A percentile compares a stretch with the other conserved stretches of the same genome.
These are phyloP conservation scores for Drosophila phalerata DNA, from an alignment of 2,888 invertebrate species.

Conservation along the genomic window DNA sequence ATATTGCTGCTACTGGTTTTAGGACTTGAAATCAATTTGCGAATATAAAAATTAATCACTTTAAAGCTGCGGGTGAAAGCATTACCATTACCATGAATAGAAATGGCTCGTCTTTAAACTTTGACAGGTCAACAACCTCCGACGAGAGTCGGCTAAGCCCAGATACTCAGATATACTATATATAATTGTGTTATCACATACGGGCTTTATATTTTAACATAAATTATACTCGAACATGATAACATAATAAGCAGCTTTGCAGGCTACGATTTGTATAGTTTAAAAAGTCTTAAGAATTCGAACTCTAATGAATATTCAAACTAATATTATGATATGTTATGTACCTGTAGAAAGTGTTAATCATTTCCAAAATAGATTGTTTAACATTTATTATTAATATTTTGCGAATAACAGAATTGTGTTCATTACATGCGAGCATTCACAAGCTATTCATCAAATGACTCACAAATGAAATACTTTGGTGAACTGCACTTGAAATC, in stretches of 20 bases:
- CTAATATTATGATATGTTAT: neutral
- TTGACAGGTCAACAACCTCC: conserved; percentile 31
- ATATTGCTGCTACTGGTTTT: conserved; percentile 65
- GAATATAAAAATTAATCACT: conserved; percentile 52
- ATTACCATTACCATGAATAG: conserved; percentile 39
- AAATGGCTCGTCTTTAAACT: conserved; percentile 11
- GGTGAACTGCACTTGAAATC: neutral
- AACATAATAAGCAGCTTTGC: conserved; percentile 20
- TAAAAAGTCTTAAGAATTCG: neutral
- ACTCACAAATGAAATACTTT: conserved; percentile 32
- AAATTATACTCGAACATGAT: conserved; percentile 32
- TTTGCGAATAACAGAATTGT: too few species aligned
- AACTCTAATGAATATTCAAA: conserved; percentile 17
- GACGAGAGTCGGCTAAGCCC: neutral
- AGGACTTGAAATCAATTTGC: conserved; percentile 25
- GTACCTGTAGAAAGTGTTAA: neutral
- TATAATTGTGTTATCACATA: conserved; percentile 37
- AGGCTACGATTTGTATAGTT: conserved; percentile 3
- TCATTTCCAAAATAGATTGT: neutral
- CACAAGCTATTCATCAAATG: conserved; percentile 2
- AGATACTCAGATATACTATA: neutral
- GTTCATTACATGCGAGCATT: too few species aligned
- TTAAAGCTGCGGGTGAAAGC: conserved; percentile 63
- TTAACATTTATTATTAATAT: too few species aligned
- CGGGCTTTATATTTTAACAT: conserved; percentile 30